Base-by-base conservation (phyloP, 2,113 vertebrate genomes). In the Macaca mulatta region DNA sequence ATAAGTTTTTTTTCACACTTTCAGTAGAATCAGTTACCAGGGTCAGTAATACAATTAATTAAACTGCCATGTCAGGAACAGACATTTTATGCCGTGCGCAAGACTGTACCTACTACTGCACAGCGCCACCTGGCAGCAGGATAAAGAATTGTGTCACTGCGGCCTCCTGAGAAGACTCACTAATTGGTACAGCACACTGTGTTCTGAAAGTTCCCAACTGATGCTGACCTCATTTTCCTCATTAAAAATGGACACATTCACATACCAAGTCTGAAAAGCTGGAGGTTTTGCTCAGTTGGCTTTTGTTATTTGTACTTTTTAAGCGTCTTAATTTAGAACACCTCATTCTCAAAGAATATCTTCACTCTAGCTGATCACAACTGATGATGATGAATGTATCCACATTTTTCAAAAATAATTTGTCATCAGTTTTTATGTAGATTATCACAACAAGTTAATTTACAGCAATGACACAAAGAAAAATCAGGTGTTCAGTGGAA, bases 101-200 rank as follows among this genome's bases (percentile, higher is more conserved):
- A 61, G 16, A 61, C 32, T n/a, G 74, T 27, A 96, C 94, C 92
- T 90, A 88, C 95, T 97, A 74, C 96, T 35, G 1, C 84, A 97
- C 90, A 98, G 97, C 87, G 96, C 98, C 98, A 98, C 96, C 98
- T 97, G 90, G 90, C 92, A 81, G 87, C 90, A 90, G 88, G 85
- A 90, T 70, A n/a, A 67, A 92, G 90, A 96, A 94, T 27, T 61
- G 80, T 6, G 22, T 67, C 32, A 38, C 77, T 5, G 13, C 6
- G 55, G 17, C 40, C 93, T 88, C 82, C 40, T 55, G 61, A 75
- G 27, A 93, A 90, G 43, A 79, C 52, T 35, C 85, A 64, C 45
- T 94, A 77, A 64, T 67, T 59, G 59, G 35, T 79, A 11, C 18
- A 35, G 38, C 13, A 30, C 38, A 30, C 25, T 55, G 43, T 25